Evolutionary conservation across 2,888 invertebrate genomes (phyloP).

Genomic region (Apodemia mormo): DNA sequence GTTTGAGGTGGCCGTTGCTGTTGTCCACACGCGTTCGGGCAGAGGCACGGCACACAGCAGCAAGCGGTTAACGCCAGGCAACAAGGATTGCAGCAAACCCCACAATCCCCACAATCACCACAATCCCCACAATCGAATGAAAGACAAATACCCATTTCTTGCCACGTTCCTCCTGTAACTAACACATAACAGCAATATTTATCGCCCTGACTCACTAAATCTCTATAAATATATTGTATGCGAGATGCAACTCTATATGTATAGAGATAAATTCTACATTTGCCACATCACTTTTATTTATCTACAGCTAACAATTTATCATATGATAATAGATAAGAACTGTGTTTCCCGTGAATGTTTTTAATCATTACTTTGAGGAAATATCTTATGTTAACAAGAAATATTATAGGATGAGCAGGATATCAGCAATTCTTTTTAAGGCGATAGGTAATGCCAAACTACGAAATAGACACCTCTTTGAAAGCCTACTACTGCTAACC

Average conservation of each 20-base stretch:
- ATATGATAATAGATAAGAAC: slow-evolving; percentile 9
- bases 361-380: neutral
- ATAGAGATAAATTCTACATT: slow-evolving; percentile 8
- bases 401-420: no score
- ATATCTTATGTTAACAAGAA: neutral
- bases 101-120: slow-evolving; percentile 71
- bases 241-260: neutral
- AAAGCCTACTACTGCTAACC: no score
- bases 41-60: slow-evolving; percentile 69
- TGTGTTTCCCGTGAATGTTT: neutral
- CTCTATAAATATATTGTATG: neutral
- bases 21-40: slow-evolving; percentile 72
- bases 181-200: slow-evolving; percentile 45
- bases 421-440: no score
- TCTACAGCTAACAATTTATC: neutral
- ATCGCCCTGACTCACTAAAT: slow-evolving; percentile 11
- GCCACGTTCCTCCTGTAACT: slow-evolving; percentile 49
- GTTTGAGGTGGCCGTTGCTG: slow-evolving; percentile 61
- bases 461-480: no score
- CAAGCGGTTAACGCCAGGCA: slow-evolving; percentile 70
- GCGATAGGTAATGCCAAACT: no score
- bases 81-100: slow-evolving; percentile 69
- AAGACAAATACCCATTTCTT: slow-evolving; percentile 68
- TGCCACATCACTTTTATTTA: neutral
- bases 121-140: slow-evolving; percentile 72